Evolutionary conservation across 2,888 invertebrate species (phyloP).

Genomic region (Bruchidius siliquastri): DNA sequence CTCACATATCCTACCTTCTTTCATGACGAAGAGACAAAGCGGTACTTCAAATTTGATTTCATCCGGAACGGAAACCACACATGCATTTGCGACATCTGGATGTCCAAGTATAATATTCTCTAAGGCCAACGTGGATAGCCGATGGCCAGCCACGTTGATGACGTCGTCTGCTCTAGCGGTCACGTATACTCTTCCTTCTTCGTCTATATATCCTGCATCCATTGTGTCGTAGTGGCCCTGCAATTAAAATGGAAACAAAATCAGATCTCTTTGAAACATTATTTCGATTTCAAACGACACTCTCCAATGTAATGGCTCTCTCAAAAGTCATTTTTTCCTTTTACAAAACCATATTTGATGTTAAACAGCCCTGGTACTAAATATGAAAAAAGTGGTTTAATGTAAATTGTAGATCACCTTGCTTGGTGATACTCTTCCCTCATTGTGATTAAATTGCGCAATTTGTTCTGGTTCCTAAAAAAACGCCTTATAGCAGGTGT

Average conservation of each 20-base stretch:
- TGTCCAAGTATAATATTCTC: constrained; percentile 89
- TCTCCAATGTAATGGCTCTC: no score
- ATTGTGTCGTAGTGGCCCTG: constrained; percentile 91
- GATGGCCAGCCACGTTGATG: constrained; percentile 92
- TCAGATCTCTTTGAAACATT: no score
- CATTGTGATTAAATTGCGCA: no score
- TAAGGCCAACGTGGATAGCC: constrained; percentile 81
- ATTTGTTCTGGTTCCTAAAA: no score
- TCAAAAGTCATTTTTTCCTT: no score
- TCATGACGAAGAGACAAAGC: constrained; percentile 78
- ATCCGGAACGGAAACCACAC: constrained; percentile 88
- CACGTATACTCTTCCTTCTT: constrained; percentile 80
- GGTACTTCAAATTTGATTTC: constrained; percentile 87
- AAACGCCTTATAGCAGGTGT: no score
- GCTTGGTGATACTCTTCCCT: no score
- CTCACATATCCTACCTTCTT: constrained; percentile 49
- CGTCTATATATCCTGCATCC: constrained; percentile 86
- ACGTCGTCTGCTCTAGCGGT: constrained; percentile 91
- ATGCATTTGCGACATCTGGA: constrained; percentile 78
- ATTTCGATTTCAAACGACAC: no score
- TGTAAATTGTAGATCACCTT: no score
- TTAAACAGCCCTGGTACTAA: no score
- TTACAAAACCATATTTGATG: no score
- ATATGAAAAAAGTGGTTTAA: no score
- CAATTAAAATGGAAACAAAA: constrained; percentile 7